Conservation (phyloP, 2,888 invertebrate species). For the Xylota segnis region DNA sequence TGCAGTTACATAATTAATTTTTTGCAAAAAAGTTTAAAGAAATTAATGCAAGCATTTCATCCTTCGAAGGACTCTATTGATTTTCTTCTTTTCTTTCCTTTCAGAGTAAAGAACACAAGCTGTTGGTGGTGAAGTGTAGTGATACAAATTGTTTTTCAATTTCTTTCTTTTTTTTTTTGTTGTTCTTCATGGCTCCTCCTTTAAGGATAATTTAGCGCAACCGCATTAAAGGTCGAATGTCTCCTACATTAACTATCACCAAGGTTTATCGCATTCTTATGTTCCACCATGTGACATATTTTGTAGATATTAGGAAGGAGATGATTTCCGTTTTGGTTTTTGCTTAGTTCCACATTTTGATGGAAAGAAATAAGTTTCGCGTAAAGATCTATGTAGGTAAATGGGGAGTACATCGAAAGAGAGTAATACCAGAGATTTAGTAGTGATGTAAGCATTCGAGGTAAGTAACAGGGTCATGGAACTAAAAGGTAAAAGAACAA, state of each 20-base stretch:
- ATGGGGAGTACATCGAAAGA: too few species aligned
- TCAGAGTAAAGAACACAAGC: background rate
- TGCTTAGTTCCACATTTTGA: background rate
- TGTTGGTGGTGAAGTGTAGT: background rate
- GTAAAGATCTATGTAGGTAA: too few species aligned
- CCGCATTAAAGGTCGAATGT: conserved; percentile 34
- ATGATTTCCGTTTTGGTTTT: background rate
- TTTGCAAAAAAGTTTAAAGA: background rate
- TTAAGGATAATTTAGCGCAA: conserved; percentile 59
- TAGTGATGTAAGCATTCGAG: too few species aligned
- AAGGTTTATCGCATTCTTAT: conserved; percentile 52
- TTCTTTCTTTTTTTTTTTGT: conserved; percentile 33
- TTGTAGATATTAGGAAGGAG: conserved; percentile 4
- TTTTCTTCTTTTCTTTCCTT: background rate
- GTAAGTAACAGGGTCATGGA: too few species aligned
- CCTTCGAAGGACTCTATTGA: background rate
- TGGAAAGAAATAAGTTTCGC: too few species aligned
- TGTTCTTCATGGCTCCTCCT: conserved; percentile 57
- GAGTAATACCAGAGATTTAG: too few species aligned
- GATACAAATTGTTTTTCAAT: conserved; percentile 44
- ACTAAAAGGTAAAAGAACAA: too few species aligned
- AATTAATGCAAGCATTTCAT: background rate
- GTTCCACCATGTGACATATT: conserved; percentile 68
- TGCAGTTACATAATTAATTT: background rate
- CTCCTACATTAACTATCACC: conserved; percentile 22